Percentiles rank a stretch among this genome's conserved stretches.
Conservation (phyloP, 2,113 vertebrate genomes). For the Oceanodroma tethys region DNA sequence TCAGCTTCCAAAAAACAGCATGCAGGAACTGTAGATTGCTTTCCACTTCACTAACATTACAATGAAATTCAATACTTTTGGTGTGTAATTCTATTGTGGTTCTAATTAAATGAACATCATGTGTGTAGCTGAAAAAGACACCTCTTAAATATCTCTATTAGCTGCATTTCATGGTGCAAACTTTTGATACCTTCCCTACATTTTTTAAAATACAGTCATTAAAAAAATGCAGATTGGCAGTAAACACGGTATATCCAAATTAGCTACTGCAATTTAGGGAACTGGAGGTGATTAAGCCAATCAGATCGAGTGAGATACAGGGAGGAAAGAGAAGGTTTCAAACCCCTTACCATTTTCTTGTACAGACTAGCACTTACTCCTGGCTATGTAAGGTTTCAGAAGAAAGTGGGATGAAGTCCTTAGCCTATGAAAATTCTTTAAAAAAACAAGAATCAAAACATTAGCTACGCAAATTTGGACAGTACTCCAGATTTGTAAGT, state of each 20-base stretch:
- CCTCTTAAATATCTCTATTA: neutral
- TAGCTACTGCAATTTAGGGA: neutral
- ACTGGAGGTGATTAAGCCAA: neutral
- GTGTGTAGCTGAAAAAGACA: neutral
- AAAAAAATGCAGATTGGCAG: neutral
- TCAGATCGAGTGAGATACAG: neutral
- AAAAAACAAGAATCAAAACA: neutral
- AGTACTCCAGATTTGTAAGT: neutral
- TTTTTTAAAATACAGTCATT: neutral
- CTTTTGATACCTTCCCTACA: neutral
- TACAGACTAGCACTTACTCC: neutral
- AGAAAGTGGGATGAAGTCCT: neutral
- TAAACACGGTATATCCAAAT: neutral
- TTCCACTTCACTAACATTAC: neutral
- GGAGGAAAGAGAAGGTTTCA: neutral
- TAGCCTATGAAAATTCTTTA: neutral
- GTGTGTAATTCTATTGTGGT: neutral
- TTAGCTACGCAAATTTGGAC: neutral
- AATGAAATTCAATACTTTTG: neutral
- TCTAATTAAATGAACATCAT: neutral
- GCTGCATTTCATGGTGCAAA: neutral
- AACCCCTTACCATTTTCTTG: neutral
- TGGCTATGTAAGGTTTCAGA: neutral
- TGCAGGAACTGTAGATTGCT: neutral
- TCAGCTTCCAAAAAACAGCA: neutral